These are phyloP conservation scores for Pagetopsis macropterus DNA, from an alignment of 2,797 vertebrate species.

Conservation along the genomic window DNA sequence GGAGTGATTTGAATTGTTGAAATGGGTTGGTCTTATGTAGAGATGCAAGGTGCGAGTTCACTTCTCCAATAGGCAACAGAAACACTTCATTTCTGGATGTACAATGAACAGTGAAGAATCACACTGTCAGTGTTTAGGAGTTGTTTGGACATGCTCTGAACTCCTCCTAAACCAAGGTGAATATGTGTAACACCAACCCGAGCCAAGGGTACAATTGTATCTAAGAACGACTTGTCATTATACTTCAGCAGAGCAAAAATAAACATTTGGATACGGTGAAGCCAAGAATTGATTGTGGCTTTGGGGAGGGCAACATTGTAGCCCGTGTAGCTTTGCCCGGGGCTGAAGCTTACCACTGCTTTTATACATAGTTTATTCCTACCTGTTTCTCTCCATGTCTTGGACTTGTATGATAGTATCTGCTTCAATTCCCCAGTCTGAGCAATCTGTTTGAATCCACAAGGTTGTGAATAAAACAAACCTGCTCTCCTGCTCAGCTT, in stretches of 20 bases:
- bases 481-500: constrained; percentile 79
- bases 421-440: constrained; percentile 80
- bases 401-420: constrained; percentile 80
- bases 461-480: constrained; percentile 86
- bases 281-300: constrained; percentile 84
- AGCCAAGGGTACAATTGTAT: constrained; percentile 73
- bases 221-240: constrained; percentile 77
- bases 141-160: constrained; percentile 61
- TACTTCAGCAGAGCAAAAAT: constrained; percentile 77
- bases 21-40: constrained; percentile 30
- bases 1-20: constrained; percentile 60
- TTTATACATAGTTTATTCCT: constrained; percentile 84
- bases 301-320: constrained; percentile 78
- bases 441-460: constrained; percentile 82
- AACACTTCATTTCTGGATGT: constrained; percentile 31
- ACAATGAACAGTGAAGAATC: constrained; percentile 33
- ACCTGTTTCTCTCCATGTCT: constrained; percentile 82
- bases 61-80: constrained; percentile 29
- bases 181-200: constrained; percentile 53
- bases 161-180: constrained; percentile 58
- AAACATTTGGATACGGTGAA: constrained; percentile 79
- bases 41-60: constrained; percentile 15
- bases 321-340: constrained; percentile 78
- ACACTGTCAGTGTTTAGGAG: constrained; percentile 52
- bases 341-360: constrained; percentile 82